These are phyloP conservation scores for Nysson spinosus DNA, from an alignment of 2,888 invertebrate species.

Conservation along the genomic window DNA sequence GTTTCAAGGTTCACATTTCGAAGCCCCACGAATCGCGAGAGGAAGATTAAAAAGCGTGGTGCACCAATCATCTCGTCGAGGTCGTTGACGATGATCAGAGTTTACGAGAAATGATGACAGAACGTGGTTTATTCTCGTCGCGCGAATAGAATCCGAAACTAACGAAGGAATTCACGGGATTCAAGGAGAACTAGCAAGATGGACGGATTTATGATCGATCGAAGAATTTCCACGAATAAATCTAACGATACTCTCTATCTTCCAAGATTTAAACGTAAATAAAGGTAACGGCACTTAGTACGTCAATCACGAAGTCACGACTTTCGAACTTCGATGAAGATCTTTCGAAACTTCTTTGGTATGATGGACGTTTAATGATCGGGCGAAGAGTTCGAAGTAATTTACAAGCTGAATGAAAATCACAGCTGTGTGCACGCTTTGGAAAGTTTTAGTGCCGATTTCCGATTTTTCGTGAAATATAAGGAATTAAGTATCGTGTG, in stretches of 20 bases:
- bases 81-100: background rate
- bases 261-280: background rate
- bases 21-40: too few relatives aligned
- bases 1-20: too few relatives aligned
- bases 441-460: too few relatives aligned
- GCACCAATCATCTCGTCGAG: background rate
- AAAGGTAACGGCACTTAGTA: background rate
- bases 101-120: background rate
- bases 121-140: background rate
- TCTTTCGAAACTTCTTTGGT: too few relatives aligned
- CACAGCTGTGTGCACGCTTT: too few relatives aligned
- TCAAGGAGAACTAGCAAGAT: background rate
- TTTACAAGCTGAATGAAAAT: too few relatives aligned
- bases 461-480: too few relatives aligned
- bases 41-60: background rate
- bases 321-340: background rate
- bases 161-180: background rate
- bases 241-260: constrained; percentile 13
- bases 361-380: background rate
- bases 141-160: background rate
- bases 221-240: background rate
- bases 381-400: background rate
- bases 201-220: background rate
- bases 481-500: too few relatives aligned
- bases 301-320: background rate